Conservation (phyloP, 2,113 vertebrate genomes). For the Astatotilapia flaviijosephi region DNA sequence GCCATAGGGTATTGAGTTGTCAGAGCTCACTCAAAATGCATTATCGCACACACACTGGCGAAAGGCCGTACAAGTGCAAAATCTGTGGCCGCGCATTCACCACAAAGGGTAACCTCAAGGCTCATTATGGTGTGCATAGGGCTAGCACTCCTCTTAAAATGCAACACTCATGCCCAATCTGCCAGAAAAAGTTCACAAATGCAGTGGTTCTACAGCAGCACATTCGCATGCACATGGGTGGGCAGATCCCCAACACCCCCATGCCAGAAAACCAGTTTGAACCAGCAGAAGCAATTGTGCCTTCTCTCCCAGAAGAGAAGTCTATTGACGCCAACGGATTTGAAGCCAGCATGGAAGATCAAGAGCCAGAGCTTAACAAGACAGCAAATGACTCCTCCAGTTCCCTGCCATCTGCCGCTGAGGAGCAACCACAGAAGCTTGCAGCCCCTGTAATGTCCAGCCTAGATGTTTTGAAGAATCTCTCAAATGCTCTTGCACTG, state of each 20-base stretch:
- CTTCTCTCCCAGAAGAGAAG: conserved; percentile 61
- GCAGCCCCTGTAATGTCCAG: conserved; percentile 55
- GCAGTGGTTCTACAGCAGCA: conserved; percentile 95
- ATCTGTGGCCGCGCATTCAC: conserved; percentile 94
- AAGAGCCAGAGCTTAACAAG: conserved; percentile 71
- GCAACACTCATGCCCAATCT: conserved; percentile 96
- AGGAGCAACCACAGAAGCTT: conserved; percentile 52
- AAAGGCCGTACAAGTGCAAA: conserved; percentile 94
- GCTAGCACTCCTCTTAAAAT: conserved; percentile 84
- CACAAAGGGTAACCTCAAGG: conserved; percentile 96
- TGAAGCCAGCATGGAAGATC: conserved; percentile 70
- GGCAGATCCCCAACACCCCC: conserved; percentile 92
- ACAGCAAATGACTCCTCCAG: conserved; percentile 51
- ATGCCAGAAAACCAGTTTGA: conserved; percentile 79
- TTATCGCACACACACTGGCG: conserved; percentile 96
- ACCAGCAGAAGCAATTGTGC: conserved; percentile 60
- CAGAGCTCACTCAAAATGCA: conserved; percentile 98
- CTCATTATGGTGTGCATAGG: conserved; percentile 91
- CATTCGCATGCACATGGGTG: conserved; percentile 98
- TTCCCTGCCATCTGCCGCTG: conserved; percentile 8
- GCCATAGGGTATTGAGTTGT: conserved; percentile 92
- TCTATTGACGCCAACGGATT: conserved; percentile 35
- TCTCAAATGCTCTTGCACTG: conserved; percentile 72
- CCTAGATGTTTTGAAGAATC: conserved; percentile 76
- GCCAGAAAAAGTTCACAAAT: conserved; percentile 98